Evolutionary conservation across 2,888 invertebrate species (phyloP).

Genomic region (Hololepta plana): DNA sequence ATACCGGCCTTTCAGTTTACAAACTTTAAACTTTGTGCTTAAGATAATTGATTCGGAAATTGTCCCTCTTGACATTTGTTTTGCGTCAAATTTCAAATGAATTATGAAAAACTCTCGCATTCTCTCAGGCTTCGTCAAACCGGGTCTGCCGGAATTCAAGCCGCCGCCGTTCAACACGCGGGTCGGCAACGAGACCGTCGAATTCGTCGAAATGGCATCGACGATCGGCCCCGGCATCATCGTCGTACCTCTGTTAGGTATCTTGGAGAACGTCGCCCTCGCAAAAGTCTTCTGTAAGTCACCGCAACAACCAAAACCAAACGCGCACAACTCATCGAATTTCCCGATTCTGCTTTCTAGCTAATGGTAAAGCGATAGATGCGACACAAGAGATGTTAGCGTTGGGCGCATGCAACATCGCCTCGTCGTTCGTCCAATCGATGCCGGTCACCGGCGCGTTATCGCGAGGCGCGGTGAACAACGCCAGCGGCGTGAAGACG

Average conservation of each 20-base stretch:
- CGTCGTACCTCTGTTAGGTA: slow-evolving; percentile 46
- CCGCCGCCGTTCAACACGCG: slow-evolving; percentile 48
- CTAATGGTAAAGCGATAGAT: slow-evolving; percentile 39
- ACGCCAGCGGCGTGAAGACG: slow-evolving; percentile 50
- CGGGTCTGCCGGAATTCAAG: slow-evolving; percentile 45
- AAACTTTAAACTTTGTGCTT: no score
- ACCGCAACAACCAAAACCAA: not conserved
- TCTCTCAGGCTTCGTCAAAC: slow-evolving; percentile 54
- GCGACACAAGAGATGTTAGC: slow-evolving; percentile 57
- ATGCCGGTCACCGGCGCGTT: slow-evolving; percentile 48
- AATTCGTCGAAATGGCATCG: slow-evolving; percentile 36
- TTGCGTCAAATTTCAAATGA: no score
- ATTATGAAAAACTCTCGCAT: no score
- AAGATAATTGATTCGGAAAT: no score
- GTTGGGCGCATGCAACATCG: slow-evolving; percentile 42
- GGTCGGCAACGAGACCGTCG: slow-evolving; percentile 34
- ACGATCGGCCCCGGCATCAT: slow-evolving; percentile 43
- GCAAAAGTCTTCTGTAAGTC: slow-evolving; percentile 44
- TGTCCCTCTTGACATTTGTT: no score
- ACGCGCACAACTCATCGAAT: not conserved
- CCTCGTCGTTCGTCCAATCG: slow-evolving; percentile 47
- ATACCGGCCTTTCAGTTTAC: no score
- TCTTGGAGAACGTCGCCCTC: slow-evolving; percentile 52
- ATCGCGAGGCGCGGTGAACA: slow-evolving; percentile 48
- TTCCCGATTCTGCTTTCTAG: slow-evolving; percentile 19